Base-by-base conservation (phyloP, 2,797 vertebrate species). In the Protonibea diacanthus region DNA sequence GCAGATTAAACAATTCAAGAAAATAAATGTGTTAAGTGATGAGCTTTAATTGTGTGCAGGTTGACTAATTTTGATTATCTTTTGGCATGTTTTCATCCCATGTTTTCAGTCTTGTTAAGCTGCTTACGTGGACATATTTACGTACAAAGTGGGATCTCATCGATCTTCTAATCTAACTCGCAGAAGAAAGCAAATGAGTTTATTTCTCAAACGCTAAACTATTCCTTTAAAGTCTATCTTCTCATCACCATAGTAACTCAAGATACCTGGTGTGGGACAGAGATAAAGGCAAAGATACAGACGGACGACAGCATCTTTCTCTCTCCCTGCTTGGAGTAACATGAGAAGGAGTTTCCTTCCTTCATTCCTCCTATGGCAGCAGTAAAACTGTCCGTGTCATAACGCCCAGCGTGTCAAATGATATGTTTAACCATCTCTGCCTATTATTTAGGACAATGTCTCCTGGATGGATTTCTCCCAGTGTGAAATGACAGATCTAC, bases 401-500 rank as follows among this genome's bases (percentile, higher is more conserved):
- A 90, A 92, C 72, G 81, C 89, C 88, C 80, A 87, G 55, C 45
- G 75, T 94, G 92, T 93, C 92, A 93, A 92, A 91, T 92, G 90
- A 94, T 91, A 90, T 94, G 92, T 93, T 90, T 69, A 88, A 88
- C 93, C 86, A 91, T 80, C 89, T 87, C 83, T 85, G 81, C 76
- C 93, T 91, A 87, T 94, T 94, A 87, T 93, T 40, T 57, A n/a
- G 70, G 5, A 95, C 92, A 95, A 95, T 89, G 92, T 42, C 18
- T 14, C 42, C 57, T 29, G 92, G 92, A 86, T 93, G 78, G 89
- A 90, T 94, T 91, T 93, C 85, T 88, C 73, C 76, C 72, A 76
- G 90, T 91, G 92, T 92, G 89, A 94, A 93, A 92, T 92, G 92
- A 94, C 91, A 92, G 89, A 92, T 94, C 92, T 82, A 58, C 68